Evolutionary conservation across 2,797 vertebrate genomes (phyloP).

Genomic region (Anguilla anguilla): DNA sequence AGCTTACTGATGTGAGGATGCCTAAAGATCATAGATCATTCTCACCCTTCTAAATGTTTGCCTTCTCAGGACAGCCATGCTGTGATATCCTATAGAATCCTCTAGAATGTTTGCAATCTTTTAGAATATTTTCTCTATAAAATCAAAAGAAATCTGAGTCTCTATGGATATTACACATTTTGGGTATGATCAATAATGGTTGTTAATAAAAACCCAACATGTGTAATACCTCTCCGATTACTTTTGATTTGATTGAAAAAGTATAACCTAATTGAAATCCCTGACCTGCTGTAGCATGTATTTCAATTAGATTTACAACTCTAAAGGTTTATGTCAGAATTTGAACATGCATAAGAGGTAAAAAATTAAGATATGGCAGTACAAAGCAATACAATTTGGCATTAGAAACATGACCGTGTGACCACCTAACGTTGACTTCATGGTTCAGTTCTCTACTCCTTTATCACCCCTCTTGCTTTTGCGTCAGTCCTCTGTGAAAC

Average conservation of each 20-base stretch:
- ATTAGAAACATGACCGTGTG: background rate
- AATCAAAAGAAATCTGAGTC: background rate
- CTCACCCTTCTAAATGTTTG: background rate
- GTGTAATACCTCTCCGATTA: background rate
- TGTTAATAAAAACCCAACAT: background rate
- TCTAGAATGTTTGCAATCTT: background rate
- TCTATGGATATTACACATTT: background rate
- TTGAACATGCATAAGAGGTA: background rate
- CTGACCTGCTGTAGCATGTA: background rate
- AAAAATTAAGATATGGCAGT: background rate
- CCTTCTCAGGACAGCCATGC: background rate
- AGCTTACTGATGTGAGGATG: background rate
- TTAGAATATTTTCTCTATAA: background rate
- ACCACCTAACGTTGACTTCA: background rate
- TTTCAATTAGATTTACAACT: background rate
- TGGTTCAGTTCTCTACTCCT: background rate
- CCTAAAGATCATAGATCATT: background rate
- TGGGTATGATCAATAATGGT: background rate
- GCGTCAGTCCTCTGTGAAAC: background rate
- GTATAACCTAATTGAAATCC: background rate
- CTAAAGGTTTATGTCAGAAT: background rate
- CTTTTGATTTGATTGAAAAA: background rate
- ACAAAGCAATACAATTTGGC: background rate
- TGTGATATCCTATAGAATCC: background rate
- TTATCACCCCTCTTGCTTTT: background rate